phyloP scores from a whole-genome alignment of 2,888 invertebrate species.

The Aplocera efformata region DNA sequence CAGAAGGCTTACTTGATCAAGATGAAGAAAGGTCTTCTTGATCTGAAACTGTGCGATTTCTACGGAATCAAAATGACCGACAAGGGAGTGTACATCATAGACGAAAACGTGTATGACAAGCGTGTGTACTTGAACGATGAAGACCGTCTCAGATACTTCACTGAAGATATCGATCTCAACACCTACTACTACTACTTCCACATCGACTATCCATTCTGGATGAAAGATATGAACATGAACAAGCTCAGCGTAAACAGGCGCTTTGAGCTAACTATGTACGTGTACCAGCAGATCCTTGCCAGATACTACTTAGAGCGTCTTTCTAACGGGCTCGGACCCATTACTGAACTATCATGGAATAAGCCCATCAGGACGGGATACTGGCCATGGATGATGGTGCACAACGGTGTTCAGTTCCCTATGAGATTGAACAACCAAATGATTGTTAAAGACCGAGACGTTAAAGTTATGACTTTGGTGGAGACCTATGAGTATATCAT shows the following conservation, averaged over 20 bases:
- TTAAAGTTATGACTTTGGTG: constrained; percentile 46
- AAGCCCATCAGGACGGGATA: constrained; percentile 71
- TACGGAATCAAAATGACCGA: constrained; percentile 72
- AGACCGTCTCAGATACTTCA: constrained; percentile 82
- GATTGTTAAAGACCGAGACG: constrained; percentile 49
- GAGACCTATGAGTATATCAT: constrained; percentile 77
- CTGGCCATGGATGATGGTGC: constrained; percentile 77
- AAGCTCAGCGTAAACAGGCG: constrained; percentile 58
- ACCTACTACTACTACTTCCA: constrained; percentile 82
- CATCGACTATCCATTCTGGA: constrained; percentile 82
- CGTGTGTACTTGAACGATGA: constrained; percentile 76
- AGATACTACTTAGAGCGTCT: constrained; percentile 79
- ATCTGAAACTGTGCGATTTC: constrained; percentile 72
- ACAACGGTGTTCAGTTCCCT: constrained; percentile 78
- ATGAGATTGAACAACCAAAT: constrained; percentile 70
- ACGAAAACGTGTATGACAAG: constrained; percentile 83
- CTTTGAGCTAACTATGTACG: constrained; percentile 79
- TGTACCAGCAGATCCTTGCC: constrained; percentile 84
- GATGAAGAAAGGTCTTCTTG: constrained; percentile 69
- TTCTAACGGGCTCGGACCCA: constrained; percentile 68
- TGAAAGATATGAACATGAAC: constrained; percentile 67
- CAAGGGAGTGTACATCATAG: constrained; percentile 80
- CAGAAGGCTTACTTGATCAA: constrained; percentile 76
- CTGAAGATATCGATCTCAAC: constrained; percentile 83
- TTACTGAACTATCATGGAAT: constrained; percentile 66